Evolutionary conservation across 2,888 invertebrate species (phyloP), one percentile per base, ranked within the genome.

Genomic region (Scaptomyza flava): DNA sequence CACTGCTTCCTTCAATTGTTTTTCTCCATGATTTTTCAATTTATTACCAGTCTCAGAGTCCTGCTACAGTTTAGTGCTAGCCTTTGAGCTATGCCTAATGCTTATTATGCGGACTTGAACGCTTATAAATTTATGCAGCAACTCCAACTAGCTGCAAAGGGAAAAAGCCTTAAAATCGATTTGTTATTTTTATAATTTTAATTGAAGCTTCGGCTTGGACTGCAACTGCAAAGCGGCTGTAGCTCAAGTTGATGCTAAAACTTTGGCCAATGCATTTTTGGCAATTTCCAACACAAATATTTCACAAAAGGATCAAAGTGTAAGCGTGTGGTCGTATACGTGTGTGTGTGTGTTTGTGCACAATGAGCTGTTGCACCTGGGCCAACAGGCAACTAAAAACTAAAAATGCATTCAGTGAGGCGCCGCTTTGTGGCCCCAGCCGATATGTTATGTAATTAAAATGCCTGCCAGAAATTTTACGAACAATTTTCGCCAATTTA

Each of bases 131-230:
- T 72, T 73, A 68, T 78, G 73, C 66, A 48, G 33, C 50, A 53
- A 17, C 34, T 12, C 23, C 2, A 36, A 31, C 17, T 27, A 23
- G 47, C 41, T 36, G 38, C 50, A 45, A 71, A 65, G 17, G n/a
- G 38, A 17, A 27, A 33, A 43, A 36, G 23, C 23, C 58, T 58
- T 62, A 34, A 34, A 60, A 66, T 80, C 78, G 77, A 72, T 77
- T 76, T 78, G 74, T 68, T 82, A 79, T 81, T 88, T 82, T 83
- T 86, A 69, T 79, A 88, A 77, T 81, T 86, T 84, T 79, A 88
- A 84, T 88, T 86, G 89, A 66, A 69, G 87, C 84, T 59, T 54
- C 61, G 48, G 36, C 62, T 41, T 38, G 53, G 45, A n/a, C 30
- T 47, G 12, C 41, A 27, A 6, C 6, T 4, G 6, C 27, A 6